Evolutionary conservation across 2,797 vertebrate species (phyloP).

Genomic region (Rhynchotus rufescens): DNA sequence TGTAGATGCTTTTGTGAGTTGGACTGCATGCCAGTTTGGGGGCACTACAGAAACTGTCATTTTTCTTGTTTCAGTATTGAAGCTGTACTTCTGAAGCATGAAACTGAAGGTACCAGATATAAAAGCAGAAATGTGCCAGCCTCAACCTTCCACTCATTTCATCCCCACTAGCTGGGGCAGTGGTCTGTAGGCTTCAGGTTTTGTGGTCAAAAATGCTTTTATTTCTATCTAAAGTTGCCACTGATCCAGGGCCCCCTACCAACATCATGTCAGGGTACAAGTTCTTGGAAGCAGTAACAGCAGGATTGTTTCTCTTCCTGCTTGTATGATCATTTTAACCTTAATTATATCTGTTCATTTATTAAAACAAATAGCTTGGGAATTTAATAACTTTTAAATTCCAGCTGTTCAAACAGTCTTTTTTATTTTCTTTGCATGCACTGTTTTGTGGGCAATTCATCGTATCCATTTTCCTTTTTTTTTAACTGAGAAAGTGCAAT

Average conservation of each 20-base stretch:
- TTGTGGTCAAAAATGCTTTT: slow-evolving; percentile 29
- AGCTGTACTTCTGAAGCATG: background rate
- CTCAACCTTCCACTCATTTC: background rate
- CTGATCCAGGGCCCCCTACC: slow-evolving; percentile 9
- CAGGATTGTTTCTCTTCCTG: slow-evolving; percentile 50
- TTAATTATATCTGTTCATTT: slow-evolving; percentile 63
- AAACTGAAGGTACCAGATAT: background rate
- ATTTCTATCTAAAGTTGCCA: slow-evolving; percentile 55
- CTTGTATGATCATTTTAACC: slow-evolving; percentile 37
- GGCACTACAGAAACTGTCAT: background rate
- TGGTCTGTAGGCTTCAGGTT: background rate
- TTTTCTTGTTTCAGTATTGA: background rate
- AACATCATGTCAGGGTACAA: background rate
- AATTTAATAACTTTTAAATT: slow-evolving; percentile 53
- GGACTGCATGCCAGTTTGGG: background rate
- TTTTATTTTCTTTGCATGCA: slow-evolving; percentile 36
- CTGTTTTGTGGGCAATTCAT: background rate
- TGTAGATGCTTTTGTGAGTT: background rate
- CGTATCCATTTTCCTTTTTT: background rate
- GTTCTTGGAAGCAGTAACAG: slow-evolving; percentile 37
- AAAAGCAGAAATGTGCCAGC: slow-evolving; percentile 43
- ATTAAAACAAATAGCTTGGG: slow-evolving; percentile 65
- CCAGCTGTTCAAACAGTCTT: slow-evolving; percentile 66
- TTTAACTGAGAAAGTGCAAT: background rate
- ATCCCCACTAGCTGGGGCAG: slow-evolving; percentile 20